Base-by-base conservation (phyloP, 2,888 invertebrate genomes). In the Neuroscelio doddi region DNA sequence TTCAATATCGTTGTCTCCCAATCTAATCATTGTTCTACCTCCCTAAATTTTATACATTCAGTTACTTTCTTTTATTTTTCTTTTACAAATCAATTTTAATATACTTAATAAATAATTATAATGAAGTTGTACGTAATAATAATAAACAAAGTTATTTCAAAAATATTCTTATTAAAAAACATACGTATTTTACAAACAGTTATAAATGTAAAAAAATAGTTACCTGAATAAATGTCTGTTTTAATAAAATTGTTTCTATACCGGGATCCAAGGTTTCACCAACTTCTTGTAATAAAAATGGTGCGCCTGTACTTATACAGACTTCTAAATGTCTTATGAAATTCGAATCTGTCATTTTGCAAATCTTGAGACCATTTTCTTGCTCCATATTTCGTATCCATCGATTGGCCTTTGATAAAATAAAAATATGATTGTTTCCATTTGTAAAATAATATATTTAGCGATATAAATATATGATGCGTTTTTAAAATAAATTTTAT, bases 331-430 rank as follows among this genome's bases (percentile, higher is more conserved):
- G 86, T 12, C 95, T 87, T 85, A 95, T 88, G 78, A 93, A 93
- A 69, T 87, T 88, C 0, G 88, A 66, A 78, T 96, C 96, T 0
- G 90, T 92, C 72, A 95, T 87, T 85, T 96, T 96, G 17, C 93
- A 89, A 16, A 95, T 89, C 74, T 89, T 89, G 16, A 97, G 85
- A 44, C 91, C 90, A 75, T 92, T 92, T 0, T 88, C 86, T 14
- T 88, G 88, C 81, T 97, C 96, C 92, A 95, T 93, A 80, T 93
- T 93, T 61, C 93, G 91, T 51, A 97, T 92, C 96, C 96, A 97
- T 59, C 94, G 89, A 85, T 95, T 96, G 0, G 96, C 96, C 89
- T 93, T 82, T 15, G 5, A n/a, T n/a, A n/a, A n/a, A n/a, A n/a
- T n/a, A n/a, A n/a, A n/a, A 27, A 9, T 15, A 46, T 21, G 21